A percentile compares a stretch with the other conserved stretches of the same genome.
Evolutionary conservation across 2,113 vertebrate genomes (phyloP).

Genomic region (Larimichthys crocea): DNA sequence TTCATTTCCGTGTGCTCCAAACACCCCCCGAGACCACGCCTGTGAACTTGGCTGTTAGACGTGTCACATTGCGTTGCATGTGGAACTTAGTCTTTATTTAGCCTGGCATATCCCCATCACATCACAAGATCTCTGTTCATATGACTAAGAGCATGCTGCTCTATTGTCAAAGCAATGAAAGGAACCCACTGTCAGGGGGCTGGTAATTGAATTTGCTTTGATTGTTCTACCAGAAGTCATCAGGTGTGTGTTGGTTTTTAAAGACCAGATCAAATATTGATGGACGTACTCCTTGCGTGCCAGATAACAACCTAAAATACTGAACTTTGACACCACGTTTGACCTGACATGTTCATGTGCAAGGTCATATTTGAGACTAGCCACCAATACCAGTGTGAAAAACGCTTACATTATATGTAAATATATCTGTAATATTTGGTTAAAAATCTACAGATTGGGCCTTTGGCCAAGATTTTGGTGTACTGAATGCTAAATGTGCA

Average conservation of each 20-base stretch:
- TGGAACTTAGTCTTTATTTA: conserved; percentile 65
- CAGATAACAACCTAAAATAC: neutral
- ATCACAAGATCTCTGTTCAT: conserved; percentile 71
- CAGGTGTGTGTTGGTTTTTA: neutral
- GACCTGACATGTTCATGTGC: neutral
- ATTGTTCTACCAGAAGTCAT: conserved; percentile 52
- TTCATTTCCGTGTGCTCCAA: conserved; percentile 9
- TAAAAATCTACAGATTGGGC: neutral
- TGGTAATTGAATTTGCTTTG: conserved; percentile 51
- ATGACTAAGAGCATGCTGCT: conserved; percentile 63
- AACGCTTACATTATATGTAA: too few relatives aligned
- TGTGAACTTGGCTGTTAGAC: conserved; percentile 25
- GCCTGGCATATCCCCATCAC: conserved; percentile 49
- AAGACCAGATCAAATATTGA: neutral
- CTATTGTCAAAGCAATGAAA: conserved; percentile 66
- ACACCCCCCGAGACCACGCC: conserved; percentile 6
- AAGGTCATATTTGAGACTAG: neutral
- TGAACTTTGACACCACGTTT: neutral
- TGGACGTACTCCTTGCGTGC: neutral
- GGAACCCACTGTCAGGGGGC: conserved; percentile 46
- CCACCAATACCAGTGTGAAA: neutral
- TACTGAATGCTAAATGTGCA: neutral
- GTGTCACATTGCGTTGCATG: conserved; percentile 65
- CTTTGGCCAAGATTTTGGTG: neutral
- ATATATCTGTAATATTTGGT: too few relatives aligned